Percentiles rank a stretch among this genome's conserved stretches.
These are phyloP conservation scores for Acanthochromis polyacanthus DNA, from an alignment of 2,113 vertebrate genomes.

Conservation along the genomic window DNA sequence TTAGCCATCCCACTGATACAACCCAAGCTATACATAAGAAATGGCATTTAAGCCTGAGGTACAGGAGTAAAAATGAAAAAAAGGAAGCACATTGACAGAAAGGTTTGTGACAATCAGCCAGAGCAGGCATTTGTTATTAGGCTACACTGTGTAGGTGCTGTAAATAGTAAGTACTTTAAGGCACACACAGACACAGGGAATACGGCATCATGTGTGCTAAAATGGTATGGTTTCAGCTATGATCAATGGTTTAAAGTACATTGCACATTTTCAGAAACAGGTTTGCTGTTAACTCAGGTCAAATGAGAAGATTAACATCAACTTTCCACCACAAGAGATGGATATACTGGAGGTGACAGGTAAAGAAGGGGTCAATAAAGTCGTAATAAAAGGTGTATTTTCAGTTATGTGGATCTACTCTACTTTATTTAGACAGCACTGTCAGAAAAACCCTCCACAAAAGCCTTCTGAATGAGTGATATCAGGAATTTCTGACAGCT, in stretches of 20 bases:
- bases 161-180: conserved; percentile 25
- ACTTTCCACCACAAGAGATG: too few relatives aligned
- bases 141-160: conserved; percentile 39
- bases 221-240: conserved; percentile 23
- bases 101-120: conserved; percentile 11
- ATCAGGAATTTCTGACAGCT: too few relatives aligned
- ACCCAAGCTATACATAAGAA: conserved; percentile 25
- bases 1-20: conserved; percentile 4
- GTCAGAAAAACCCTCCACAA: too few relatives aligned
- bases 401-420: too few relatives aligned
- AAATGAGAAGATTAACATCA: neutral
- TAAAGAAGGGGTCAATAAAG: too few relatives aligned
- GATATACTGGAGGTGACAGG: too few relatives aligned
- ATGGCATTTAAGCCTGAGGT: conserved; percentile 39
- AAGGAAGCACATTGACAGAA: conserved; percentile 18
- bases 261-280: neutral
- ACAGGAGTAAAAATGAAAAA: conserved; percentile 11
- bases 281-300: neutral
- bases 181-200: conserved; percentile 58
- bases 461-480: too few relatives aligned
- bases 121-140: conserved; percentile 24
- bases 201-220: conserved; percentile 46
- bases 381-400: too few relatives aligned
- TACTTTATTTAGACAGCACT: too few relatives aligned
- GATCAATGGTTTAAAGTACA: neutral